Evolutionary conservation across 2,113 vertebrate species (phyloP), one percentile per base, ranked within the genome.

Genomic region (Tragelaphus scriptus): DNA sequence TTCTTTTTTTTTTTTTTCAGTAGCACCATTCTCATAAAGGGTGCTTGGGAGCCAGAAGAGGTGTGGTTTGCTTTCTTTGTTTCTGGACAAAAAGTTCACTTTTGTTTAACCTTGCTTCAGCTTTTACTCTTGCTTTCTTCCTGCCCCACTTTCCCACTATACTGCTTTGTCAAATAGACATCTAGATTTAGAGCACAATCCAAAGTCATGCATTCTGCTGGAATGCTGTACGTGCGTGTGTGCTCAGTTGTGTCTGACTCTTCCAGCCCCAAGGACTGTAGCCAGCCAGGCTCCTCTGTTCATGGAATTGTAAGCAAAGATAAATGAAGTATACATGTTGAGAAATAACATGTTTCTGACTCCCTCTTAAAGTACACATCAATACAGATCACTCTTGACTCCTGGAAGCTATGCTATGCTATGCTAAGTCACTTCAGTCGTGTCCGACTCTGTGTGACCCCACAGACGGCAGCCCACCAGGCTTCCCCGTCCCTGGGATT

Each of bases 81-180:
- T 82, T 94, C 56, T 90, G 71, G 40, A 79, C 32, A 56, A 44
- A 95, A 44, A 49, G 61, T 90, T 44, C 51, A 56, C 75, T 87
- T 97, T 82, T 88, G 55, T 94, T 93, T 49, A 93, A 32, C 56
- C n/a, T 59, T 86, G 32, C 91, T 92, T 96, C 80, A 65, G 19
- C 30, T 80, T 94, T 95, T 44, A 15, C 12, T 71, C 30, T 47
- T 88, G 30, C 59, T 28, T 82, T 32, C 61, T 94, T 81, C 9
- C 25, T 96, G 21, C 55, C 8, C 14, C 2, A 5, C 4, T 89
- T 88, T 80, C 85, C 92, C 53, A 94, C 88, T 25, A 79, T 13
- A n/a, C 68, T 26, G 36, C 49, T 90, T 12, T 96, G 95, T 95
- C 85, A 91, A 68, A 80, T 58, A 75, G 61, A 89, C 63, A 65